These are phyloP conservation scores for Macrosteles quadrilineatus DNA, from an alignment of 1,140 invertebrate genomes.

Conservation along the genomic window DNA sequence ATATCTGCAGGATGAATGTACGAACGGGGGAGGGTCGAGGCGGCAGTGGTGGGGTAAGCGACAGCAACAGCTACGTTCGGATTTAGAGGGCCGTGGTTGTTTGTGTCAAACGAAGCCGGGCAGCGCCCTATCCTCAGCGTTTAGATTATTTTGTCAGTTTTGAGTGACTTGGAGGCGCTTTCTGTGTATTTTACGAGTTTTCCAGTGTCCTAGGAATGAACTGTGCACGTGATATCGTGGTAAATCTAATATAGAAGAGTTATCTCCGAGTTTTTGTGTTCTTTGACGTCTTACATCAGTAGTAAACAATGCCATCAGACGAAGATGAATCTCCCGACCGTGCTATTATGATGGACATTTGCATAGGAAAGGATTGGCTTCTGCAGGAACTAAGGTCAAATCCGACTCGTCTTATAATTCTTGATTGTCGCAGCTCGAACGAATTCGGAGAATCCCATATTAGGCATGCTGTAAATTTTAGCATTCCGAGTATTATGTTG, in stretches of 20 bases:
- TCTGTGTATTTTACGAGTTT: too few relatives aligned
- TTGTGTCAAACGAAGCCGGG: constrained; percentile 28
- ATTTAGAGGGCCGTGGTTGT: constrained; percentile 28
- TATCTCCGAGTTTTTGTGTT: too few relatives aligned
- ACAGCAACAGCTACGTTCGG: constrained; percentile 16
- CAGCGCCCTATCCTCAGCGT: constrained; percentile 16
- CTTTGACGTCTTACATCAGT: neutral
- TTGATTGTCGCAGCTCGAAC: constrained; percentile 81
- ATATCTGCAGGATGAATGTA: constrained; percentile 24
- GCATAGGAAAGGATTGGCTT: constrained; percentile 61
- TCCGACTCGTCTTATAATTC: constrained; percentile 63
- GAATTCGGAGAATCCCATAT: constrained; percentile 82
- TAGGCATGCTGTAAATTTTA: constrained; percentile 82
- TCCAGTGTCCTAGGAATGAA: too few relatives aligned
- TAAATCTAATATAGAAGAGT: too few relatives aligned
- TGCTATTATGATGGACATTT: constrained; percentile 35
- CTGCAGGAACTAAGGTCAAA: constrained; percentile 60
- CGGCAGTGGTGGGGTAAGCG: constrained; percentile 29
- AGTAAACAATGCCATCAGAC: constrained; percentile 39
- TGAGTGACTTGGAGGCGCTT: too few relatives aligned
- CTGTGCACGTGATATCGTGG: too few relatives aligned
- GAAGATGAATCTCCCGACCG: constrained; percentile 34
- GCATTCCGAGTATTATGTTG: constrained; percentile 87
- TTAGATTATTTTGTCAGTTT: too few relatives aligned
- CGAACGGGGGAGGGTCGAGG: constrained; percentile 4